Percentiles rank a stretch among this genome's conserved stretches.
Evolutionary conservation across 2,888 invertebrate genomes (phyloP).

Genomic region (Vandiemenella viatica): DNA sequence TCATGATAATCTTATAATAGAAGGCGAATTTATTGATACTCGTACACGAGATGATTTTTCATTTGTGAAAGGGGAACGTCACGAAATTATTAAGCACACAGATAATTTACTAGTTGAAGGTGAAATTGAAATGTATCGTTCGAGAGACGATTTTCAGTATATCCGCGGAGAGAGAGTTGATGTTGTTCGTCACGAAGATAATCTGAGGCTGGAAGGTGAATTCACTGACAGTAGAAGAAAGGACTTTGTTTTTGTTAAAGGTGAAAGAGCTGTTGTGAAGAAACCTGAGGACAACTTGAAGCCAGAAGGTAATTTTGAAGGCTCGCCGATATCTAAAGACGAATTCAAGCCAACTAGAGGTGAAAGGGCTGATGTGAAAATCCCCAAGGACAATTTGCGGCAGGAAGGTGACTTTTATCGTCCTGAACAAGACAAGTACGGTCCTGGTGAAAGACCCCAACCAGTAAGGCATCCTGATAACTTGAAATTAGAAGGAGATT

Average conservation of each 20-base stretch:
- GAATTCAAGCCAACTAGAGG: slow-evolving; percentile 13
- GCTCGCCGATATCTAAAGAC: slow-evolving; percentile 15
- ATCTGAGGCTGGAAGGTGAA: slow-evolving; percentile 17
- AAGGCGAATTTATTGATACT: slow-evolving; percentile 46
- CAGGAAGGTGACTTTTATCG: slow-evolving; percentile 29
- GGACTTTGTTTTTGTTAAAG: slow-evolving; percentile 11
- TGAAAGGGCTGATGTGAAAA: slow-evolving; percentile 19
- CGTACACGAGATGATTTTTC: slow-evolving; percentile 19
- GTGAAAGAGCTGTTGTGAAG: slow-evolving; percentile 17
- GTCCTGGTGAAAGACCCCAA: slow-evolving; percentile 16
- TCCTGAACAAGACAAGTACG: slow-evolving; percentile 20
- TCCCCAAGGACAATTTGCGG: slow-evolving; percentile 26
- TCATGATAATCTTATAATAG: slow-evolving; percentile 47
- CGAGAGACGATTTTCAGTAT: slow-evolving; percentile 38
- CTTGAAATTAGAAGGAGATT: slow-evolving; percentile 32
- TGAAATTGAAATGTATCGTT: slow-evolving; percentile 23
- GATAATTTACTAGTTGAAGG: slow-evolving; percentile 31
- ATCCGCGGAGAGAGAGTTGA: slow-evolving; percentile 36
- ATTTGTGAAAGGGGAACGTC: slow-evolving; percentile 26
- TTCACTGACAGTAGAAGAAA: slow-evolving; percentile 13
- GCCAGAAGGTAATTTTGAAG: slow-evolving; percentile 35
- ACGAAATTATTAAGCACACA: slow-evolving; percentile 27
- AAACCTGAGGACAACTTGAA: slow-evolving; percentile 42
- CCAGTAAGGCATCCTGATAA: slow-evolving; percentile 29
- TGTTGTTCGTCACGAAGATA: slow-evolving; percentile 22